These are phyloP conservation scores for Hycleus cichorii DNA, from an alignment of 1,140 invertebrate genomes.

Conservation along the genomic window DNA sequence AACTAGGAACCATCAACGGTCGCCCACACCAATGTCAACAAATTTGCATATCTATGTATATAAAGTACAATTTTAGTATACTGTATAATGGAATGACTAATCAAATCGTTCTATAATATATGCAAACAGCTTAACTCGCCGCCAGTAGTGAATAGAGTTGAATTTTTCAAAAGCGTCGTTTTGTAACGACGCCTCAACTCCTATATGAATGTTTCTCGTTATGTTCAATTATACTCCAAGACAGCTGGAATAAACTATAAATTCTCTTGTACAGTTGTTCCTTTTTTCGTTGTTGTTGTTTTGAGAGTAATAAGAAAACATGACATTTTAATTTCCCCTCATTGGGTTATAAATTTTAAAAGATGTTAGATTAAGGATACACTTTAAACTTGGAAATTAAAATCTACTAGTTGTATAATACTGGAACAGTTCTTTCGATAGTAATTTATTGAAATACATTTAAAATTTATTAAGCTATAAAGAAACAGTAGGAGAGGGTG, in stretches of 20 bases:
- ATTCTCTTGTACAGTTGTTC: slow-evolving; percentile 3
- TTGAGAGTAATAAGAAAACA: slow-evolving; percentile 13
- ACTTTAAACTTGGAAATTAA: too few species aligned
- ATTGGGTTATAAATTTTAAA: slow-evolving; percentile 18
- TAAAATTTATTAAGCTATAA: too few species aligned
- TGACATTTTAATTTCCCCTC: slow-evolving; percentile 23
- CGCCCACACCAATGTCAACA: slow-evolving; percentile 9
- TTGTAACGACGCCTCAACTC: not conserved
- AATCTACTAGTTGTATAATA: too few species aligned
- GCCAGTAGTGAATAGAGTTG: slow-evolving; percentile 2
- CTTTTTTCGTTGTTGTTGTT: not conserved
- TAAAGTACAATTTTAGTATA: slow-evolving; percentile 18
- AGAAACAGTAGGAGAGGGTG: too few species aligned
- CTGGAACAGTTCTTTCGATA: too few species aligned
- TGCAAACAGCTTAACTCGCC: slow-evolving; percentile 16
- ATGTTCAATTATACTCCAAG: slow-evolving; percentile 8
- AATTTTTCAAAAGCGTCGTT: too few species aligned
- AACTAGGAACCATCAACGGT: not conserved
- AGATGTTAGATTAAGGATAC: too few species aligned
- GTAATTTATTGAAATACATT: too few species aligned
- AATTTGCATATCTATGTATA: slow-evolving; percentile 24
- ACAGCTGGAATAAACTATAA: slow-evolving; percentile 14
- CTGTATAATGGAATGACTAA: slow-evolving; percentile 14
- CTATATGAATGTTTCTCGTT: slow-evolving; percentile 3
- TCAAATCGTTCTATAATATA: slow-evolving; percentile 16